Evolutionary conservation across 1,140 invertebrate species (phyloP), one percentile per base, ranked within the genome.

Genomic region (Mizuhopecten yessoensis): DNA sequence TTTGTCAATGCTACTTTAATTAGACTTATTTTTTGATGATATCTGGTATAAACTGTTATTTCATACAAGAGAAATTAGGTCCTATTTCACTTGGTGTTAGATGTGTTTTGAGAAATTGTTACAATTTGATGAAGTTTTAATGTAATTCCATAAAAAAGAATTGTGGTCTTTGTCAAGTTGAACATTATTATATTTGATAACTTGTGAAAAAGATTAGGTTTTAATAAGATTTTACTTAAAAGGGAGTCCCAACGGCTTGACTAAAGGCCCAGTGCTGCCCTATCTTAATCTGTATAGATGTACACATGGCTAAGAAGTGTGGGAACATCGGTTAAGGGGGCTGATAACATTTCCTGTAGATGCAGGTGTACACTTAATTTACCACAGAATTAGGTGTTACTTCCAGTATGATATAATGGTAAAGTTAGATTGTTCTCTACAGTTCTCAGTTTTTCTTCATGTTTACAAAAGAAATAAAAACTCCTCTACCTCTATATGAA

Each of bases 261-360:
- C n/a, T n/a, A n/a, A n/a, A n/a, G n/a, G n/a, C n/a, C n/a, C n/a
- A n/a, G n/a, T n/a, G n/a, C n/a, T n/a, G n/a, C 11, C 45, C 1
- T 49, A 49, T 49, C 45, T 49, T 49, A 49, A 49, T 49, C 45
- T 49, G 45, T 49, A 49, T 49, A 39, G 13, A 45, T 1, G 45
- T 11, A 57, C 57, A 75, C 57, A n/a, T 75, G 57, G 1, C 57
- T 75, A 75, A 75, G 57, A 75, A n/a, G 57, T 75, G 57, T 75
- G 57, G 57, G 57, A 75, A 75, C 5, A 7, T 9, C 0, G 57
- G n/a, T 11, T 9, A 5, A 45, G 9, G 17, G 42, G 17, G 17
- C 42, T 45, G 42, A 45, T 45, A 45, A 9, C 17, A 45, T 17
- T 45, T 20, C 42, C 42, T 45, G 9, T 45, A 7, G 9, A 45